Conservation (phyloP, 2,797 vertebrate genomes). For the Staurois parvus region DNA sequence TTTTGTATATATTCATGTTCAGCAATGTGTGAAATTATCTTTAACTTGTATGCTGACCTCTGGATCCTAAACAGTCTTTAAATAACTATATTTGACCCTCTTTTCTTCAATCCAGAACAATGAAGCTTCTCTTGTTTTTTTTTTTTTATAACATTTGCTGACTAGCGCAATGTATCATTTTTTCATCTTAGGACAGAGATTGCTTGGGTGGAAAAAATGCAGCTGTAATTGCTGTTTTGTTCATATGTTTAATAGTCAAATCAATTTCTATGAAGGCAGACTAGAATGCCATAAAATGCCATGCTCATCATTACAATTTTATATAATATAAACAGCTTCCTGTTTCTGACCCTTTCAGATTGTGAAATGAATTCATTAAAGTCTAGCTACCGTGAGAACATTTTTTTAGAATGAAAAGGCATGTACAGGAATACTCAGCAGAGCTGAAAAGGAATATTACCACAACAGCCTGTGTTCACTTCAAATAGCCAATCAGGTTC, state of each 20-base stretch:
- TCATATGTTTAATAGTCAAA: conserved; percentile 21
- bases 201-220: conserved; percentile 17
- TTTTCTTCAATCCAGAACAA: background rate
- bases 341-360: background rate
- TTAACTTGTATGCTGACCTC: too few species aligned
- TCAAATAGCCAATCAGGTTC: too few species aligned
- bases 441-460: too few species aligned
- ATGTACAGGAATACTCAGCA: background rate
- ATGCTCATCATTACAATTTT: conserved; percentile 21
- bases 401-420: background rate
- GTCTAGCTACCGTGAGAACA: background rate
- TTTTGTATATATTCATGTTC: too few species aligned
- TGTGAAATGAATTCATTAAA: background rate
- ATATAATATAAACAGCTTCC: conserved; percentile 8
- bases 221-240: conserved; percentile 8
- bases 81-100: background rate
- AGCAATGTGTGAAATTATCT: too few species aligned
- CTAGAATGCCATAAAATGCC: conserved; percentile 14
- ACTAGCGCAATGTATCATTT: conserved; percentile 16
- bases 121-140: background rate
- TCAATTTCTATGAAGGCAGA: conserved; percentile 1
- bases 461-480: too few species aligned
- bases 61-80: background rate
- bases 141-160: background rate
- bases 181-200: background rate